These are phyloP conservation scores for Crenichthys baileyi DNA, from an alignment of 2,797 vertebrate species.

Conservation along the genomic window DNA sequence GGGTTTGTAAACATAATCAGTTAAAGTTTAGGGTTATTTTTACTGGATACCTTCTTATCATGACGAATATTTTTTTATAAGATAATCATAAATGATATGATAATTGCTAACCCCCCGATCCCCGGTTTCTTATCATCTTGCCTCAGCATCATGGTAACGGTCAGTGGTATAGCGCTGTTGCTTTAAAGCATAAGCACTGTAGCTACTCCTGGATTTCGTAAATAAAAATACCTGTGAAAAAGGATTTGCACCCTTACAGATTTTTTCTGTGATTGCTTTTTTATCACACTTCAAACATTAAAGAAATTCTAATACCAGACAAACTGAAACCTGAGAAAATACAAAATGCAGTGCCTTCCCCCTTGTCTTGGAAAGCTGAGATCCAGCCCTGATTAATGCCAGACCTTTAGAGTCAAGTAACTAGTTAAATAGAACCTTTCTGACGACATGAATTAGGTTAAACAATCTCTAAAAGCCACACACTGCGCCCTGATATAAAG, in stretches of 20 bases:
- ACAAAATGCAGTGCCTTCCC: neutral
- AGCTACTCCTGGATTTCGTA: neutral
- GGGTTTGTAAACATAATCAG: neutral
- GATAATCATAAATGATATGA: neutral
- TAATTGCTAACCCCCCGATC: too few relatives aligned
- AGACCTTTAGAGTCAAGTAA: neutral
- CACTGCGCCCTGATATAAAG: neutral
- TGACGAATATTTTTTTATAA: neutral
- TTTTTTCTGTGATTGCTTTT: neutral
- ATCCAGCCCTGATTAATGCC: neutral
- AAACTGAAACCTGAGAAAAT: neutral
- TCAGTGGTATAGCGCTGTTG: neutral
- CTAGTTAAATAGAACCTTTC: neutral
- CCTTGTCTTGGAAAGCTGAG: neutral
- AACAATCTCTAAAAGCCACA: neutral
- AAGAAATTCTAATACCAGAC: neutral
- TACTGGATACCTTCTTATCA: neutral
- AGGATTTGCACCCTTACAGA: neutral
- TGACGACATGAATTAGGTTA: neutral
- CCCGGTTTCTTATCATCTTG: neutral
- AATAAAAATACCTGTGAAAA: neutral
- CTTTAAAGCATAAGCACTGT: neutral
- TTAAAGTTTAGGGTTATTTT: neutral
- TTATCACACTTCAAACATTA: neutral
- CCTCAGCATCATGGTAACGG: neutral